Evolutionary conservation across 2,113 vertebrate genomes (phyloP), one percentile per base, ranked within the genome.

Genomic region (Myotis brandtii): DNA sequence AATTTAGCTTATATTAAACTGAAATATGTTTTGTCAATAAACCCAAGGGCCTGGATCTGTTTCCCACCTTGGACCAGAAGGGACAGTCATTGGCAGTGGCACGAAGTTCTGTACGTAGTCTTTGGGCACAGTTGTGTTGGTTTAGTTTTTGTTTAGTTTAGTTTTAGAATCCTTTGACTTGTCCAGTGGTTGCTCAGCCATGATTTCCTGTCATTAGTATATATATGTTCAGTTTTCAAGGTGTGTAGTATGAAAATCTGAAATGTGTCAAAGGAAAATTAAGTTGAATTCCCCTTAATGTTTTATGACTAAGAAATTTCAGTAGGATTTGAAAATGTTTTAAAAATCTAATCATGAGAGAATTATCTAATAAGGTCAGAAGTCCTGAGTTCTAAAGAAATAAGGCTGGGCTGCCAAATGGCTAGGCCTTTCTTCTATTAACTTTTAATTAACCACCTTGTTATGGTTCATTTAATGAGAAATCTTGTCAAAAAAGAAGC

Each of bases 271-370:
- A 82, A 95, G 66, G 30, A 70, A 88, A 79, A 88, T 89, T 75
- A 94, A 91, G 70, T 91, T 89, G 34, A 96, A 64, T 91, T 86
- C 5, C 3, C n/a, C 20, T 82, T 94, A 69, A 84, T 32, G 91
- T 95, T 91, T 94, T 37, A 82, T 96, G 48, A 48, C 56, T 93
- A 50, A 93, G 76, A 94, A 83, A 85, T 97, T 95, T 94, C 69
- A 96, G 10, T 91, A 48, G 76, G 59, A 91, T 82, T 95, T 89
- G 9, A 89, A 92, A 95, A 91, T 86, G 40, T 93, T 56, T 88
- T 94, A 86, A 92, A 94, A 64, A 67, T 93, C 5, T 81, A 50
- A 59, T 85, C n/a, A 40, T 48, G 34, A 59, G 70, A 91, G n/a
- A 73, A 30, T 96, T 90, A 69, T 18, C 34, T 86, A 66, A 72